Percentiles rank a stretch among this genome's conserved stretches.
Evolutionary conservation across 2,797 vertebrate species (phyloP).

Genomic region (Rousettus madagascariensis): DNA sequence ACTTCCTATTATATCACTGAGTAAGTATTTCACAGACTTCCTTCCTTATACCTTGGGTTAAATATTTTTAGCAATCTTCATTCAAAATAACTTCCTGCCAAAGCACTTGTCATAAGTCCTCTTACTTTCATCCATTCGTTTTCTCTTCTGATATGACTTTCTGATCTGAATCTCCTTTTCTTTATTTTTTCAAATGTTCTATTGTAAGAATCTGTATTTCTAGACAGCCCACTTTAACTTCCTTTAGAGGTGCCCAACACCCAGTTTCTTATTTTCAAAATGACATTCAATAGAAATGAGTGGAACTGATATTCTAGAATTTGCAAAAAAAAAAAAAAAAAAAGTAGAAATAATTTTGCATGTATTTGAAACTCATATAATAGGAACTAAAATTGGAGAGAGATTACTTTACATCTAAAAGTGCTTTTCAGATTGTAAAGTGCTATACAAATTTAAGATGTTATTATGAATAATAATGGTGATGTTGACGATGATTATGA

Average conservation of each 20-base stretch:
- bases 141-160: background rate
- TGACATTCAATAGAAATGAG: constrained; percentile 50
- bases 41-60: background rate
- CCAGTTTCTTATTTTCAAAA: constrained; percentile 51
- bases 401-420: constrained; percentile 58
- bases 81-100: background rate
- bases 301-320: constrained; percentile 42
- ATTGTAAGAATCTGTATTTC: constrained; percentile 57
- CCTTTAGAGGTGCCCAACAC: background rate
- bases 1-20: background rate
- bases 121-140: background rate
- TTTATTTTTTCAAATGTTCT: constrained; percentile 54
- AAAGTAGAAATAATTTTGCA: constrained; percentile 49
- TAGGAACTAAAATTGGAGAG: constrained; percentile 46
- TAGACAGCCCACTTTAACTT: constrained; percentile 45
- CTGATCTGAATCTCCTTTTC: background rate
- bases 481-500: constrained; percentile 26
- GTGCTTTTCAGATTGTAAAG: constrained; percentile 44
- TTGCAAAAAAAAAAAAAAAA: constrained; percentile 2
- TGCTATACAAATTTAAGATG: constrained; percentile 29
- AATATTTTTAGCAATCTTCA: background rate
- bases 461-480: constrained; percentile 56
- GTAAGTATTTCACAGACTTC: background rate
- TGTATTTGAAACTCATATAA: constrained; percentile 65
- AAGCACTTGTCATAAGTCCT: background rate